A percentile compares a stretch with the other conserved stretches of the same genome.
phyloP scores from a whole-genome alignment of 2,888 invertebrate species.

The Dryocosmus kuriphilus region DNA sequence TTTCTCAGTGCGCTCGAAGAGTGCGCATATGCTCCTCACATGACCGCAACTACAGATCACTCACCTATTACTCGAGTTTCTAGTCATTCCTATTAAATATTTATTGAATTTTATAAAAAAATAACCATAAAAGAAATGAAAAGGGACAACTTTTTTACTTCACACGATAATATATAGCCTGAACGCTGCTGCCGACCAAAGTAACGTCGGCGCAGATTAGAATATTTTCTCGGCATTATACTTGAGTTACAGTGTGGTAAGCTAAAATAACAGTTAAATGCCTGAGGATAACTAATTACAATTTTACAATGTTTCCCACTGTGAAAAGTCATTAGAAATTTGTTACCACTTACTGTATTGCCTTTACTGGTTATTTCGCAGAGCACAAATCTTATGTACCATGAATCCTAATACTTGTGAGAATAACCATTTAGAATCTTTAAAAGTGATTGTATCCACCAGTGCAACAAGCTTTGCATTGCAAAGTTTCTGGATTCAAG shows the following conservation, averaged over 20 bases:
- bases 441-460: not conserved
- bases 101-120: too few species aligned
- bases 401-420: not conserved
- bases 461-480: slow-evolving; percentile 1
- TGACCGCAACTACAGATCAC: too few species aligned
- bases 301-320: not conserved
- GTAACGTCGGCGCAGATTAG: too few species aligned
- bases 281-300: not conserved
- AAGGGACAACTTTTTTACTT: too few species aligned
- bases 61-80: too few species aligned
- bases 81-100: too few species aligned
- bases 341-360: not conserved
- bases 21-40: too few species aligned
- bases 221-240: too few species aligned
- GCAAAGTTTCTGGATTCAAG: slow-evolving; percentile 2
- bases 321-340: slow-evolving; percentile 7
- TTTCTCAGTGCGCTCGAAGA: too few species aligned
- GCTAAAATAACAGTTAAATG: not conserved
- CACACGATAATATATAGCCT: too few species aligned
- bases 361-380: not conserved
- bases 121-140: too few species aligned
- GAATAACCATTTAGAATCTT: not conserved
- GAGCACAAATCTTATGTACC: not conserved
- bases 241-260: not conserved
- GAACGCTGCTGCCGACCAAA: too few species aligned